Conservation (phyloP, 2,113 vertebrate genomes). For the Campylomormyrus tamandua region DNA sequence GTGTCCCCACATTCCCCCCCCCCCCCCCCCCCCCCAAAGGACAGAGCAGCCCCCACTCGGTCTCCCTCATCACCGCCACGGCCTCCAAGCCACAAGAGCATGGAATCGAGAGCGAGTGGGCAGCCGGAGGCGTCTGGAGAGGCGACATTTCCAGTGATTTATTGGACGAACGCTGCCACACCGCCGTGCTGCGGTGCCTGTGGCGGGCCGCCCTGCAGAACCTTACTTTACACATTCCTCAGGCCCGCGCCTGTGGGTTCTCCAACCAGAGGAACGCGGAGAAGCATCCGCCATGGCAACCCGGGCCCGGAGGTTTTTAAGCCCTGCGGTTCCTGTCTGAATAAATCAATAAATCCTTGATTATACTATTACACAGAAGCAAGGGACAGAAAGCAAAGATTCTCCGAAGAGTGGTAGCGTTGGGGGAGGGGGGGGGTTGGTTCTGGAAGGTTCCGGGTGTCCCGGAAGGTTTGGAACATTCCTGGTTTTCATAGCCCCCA, state of each 20-base stretch:
- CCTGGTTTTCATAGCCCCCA: background rate
- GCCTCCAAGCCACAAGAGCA: background rate
- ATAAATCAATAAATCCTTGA: conserved; percentile 11
- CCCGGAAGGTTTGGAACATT: background rate
- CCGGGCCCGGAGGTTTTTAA: background rate
- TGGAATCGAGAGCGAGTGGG: background rate
- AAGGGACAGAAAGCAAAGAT: background rate
- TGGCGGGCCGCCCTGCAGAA: background rate
- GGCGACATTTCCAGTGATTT: background rate
- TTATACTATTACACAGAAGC: background rate
- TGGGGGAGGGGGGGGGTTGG: background rate
- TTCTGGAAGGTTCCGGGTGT: background rate
- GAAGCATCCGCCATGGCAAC: background rate
- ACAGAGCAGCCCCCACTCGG: background rate
- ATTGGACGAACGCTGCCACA: background rate
- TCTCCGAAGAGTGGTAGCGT: background rate
- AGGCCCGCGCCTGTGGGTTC: background rate
- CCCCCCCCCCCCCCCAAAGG: background rate
- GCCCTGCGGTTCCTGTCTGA: background rate
- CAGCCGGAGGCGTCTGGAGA: background rate
- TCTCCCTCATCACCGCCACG: background rate
- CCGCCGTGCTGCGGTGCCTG: background rate
- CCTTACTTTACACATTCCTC: conserved; percentile 8
- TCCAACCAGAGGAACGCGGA: background rate
- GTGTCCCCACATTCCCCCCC: background rate